These are phyloP conservation scores for Proales similis DNA, from an alignment of 1,140 invertebrate genomes.

Conservation along the genomic window DNA sequence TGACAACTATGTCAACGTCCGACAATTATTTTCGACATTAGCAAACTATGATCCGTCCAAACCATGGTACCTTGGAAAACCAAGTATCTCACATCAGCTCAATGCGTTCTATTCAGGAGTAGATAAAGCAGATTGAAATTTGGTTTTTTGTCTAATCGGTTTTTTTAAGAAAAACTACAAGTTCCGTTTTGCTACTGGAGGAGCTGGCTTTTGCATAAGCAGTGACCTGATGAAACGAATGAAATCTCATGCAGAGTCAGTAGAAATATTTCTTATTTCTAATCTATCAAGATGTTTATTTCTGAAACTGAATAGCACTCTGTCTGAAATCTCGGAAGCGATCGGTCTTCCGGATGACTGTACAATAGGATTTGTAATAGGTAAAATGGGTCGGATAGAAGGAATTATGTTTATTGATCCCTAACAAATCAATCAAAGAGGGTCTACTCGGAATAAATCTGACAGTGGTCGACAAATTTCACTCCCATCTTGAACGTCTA, in stretches of 20 bases:
- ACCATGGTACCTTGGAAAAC: slow-evolving; percentile 33
- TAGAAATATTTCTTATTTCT: not conserved
- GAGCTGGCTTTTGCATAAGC: slow-evolving; percentile 31
- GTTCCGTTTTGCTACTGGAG: slow-evolving; percentile 34
- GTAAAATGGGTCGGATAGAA: not conserved
- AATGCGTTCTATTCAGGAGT: not conserved
- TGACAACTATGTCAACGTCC: slow-evolving; percentile 33
- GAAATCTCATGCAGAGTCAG: slow-evolving; percentile 1
- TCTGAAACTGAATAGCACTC: not conserved
- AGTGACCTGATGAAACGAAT: not conserved
- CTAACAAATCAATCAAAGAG: not conserved
- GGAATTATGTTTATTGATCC: not conserved
- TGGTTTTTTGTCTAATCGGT: not conserved
- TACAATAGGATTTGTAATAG: slow-evolving; percentile 31
- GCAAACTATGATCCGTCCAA: slow-evolving; percentile 3
- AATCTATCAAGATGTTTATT: not conserved
- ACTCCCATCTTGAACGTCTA: slow-evolving; percentile 31
- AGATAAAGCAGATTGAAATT: not conserved
- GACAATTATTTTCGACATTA: not conserved
- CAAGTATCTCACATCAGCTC: slow-evolving; percentile 2
- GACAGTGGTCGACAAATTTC: not conserved
- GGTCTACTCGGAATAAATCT: not conserved
- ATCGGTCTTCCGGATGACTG: slow-evolving; percentile 30
- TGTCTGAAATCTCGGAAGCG: slow-evolving; percentile 16
- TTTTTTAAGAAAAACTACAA: slow-evolving; percentile 6